phyloP scores from a whole-genome alignment of 2,113 vertebrate genomes.

The Spermophilus dauricus region DNA sequence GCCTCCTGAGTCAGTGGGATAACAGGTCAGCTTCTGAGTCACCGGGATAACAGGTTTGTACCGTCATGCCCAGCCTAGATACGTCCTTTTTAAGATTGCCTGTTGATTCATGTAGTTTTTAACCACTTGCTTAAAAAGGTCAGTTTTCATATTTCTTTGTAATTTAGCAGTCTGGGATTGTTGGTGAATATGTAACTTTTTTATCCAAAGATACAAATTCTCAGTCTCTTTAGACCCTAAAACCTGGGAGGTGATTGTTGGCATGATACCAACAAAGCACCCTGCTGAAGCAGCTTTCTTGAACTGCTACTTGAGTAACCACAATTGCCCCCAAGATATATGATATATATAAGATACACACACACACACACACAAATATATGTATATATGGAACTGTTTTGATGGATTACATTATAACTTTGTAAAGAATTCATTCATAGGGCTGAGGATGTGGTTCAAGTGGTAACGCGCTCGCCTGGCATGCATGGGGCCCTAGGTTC shows the following conservation, averaged over 20 bases:
- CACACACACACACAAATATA: too few relatives aligned
- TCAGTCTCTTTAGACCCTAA: slow-evolving; percentile 9
- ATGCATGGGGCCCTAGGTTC: too few relatives aligned
- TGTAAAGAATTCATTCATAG: slow-evolving; percentile 53
- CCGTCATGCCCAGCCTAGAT: background rate
- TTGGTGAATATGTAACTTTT: slow-evolving; percentile 60
- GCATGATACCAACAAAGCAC: background rate
- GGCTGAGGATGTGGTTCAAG: too few relatives aligned
- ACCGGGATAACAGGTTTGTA: background rate
- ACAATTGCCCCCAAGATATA: background rate
- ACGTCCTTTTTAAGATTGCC: slow-evolving; percentile 26
- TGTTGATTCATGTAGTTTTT: slow-evolving; percentile 54
- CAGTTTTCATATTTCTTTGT: slow-evolving; percentile 31
- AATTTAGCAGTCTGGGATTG: background rate
- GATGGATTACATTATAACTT: slow-evolving; percentile 43
- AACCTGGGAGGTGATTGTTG: background rate
- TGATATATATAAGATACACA: too few relatives aligned
- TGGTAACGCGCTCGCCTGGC: too few relatives aligned
- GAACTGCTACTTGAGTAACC: background rate
- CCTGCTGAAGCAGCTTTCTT: slow-evolving; percentile 42
- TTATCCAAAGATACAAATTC: slow-evolving; percentile 23
- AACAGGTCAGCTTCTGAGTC: too few relatives aligned
- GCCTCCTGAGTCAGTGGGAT: background rate
- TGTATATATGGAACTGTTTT: slow-evolving; percentile 1
- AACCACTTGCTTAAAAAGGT: background rate